phyloP scores from a whole-genome alignment of 2,888 invertebrate genomes.

The Mallateleia sp. region DNA sequence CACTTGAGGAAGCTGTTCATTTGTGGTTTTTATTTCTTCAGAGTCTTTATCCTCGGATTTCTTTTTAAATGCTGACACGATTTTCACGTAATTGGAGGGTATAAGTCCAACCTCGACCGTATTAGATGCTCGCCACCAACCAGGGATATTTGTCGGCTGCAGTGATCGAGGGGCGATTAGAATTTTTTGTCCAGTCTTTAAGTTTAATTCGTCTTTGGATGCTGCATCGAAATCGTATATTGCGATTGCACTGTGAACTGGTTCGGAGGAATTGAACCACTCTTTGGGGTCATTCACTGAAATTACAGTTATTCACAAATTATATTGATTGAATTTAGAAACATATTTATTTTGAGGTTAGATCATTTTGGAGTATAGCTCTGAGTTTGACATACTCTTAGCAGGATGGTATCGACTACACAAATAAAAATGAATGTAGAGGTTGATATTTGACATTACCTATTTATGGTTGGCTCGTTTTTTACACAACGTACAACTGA shows the following conservation, averaged over 20 bases:
- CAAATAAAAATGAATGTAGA: too few species aligned
- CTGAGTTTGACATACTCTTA: too few species aligned
- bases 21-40: too few species aligned
- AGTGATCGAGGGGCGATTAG: constrained; percentile 95
- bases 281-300: constrained; percentile 92
- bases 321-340: too few species aligned
- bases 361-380: too few species aligned
- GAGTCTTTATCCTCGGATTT: too few species aligned
- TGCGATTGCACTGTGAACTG: constrained; percentile 92
- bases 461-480: too few species aligned
- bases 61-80: constrained; percentile 82
- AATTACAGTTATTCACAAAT: constrained; percentile 76
- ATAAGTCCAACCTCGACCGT: constrained; percentile 86
- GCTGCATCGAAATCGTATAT: constrained; percentile 94
- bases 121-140: constrained; percentile 88
- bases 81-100: constrained; percentile 86
- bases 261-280: constrained; percentile 91
- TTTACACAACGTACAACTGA: too few species aligned
- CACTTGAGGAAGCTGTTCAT: too few species aligned
- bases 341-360: too few species aligned
- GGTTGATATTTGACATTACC: too few species aligned
- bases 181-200: constrained; percentile 94
- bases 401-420: too few species aligned
- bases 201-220: constrained; percentile 94
- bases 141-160: constrained; percentile 92